Base-by-base conservation (phyloP, 2,797 vertebrate species). In the Octomys mimax region DNA sequence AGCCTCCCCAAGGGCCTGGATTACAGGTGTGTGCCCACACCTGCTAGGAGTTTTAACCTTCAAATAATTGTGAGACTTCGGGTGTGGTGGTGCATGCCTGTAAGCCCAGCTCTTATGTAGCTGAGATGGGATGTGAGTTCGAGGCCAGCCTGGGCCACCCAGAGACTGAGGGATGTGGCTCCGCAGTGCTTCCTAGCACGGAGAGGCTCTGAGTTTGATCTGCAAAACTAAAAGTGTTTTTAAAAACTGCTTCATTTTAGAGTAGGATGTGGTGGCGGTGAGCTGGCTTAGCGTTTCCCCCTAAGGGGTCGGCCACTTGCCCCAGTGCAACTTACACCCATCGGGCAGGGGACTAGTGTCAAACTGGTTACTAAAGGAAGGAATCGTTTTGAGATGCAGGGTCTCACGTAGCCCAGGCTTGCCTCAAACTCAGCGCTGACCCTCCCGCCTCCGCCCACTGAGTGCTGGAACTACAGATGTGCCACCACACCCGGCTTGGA, bases 181-280 rank as follows among this genome's bases (percentile, higher is more conserved):
- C 62, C 36, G 77, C 70, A 39, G 52, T 70, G 52, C 13, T 28
- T 31, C 75, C 26, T 19, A 66, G 64, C 39, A 46, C 28, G 57
- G 33, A 7, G 4, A 57, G 36, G 21, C n/a, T 31, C n/a, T 31
- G 62, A 62, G 36, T 28, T 79, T 39, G 33, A 79, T 21, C 2
- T 10, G 24, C 6, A 80, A 9, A 52, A 71, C 68, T 16, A 70
- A 70, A 36, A 64, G 28, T 64, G 16, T 33, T 66, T 33, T 33
- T 33, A 66, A 66, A 64, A 31, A 70, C 19, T 86, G 89, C 33
- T 83, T 91, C 94, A 92, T 68, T 95, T 94, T 92, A 39, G 24
- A 84, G 12, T 91, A 82, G 77, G 81, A 52, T 92, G 54, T 79
- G 46, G 94, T 14, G 18, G 52, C 78, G 88, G 21, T 96, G 26